Evolutionary conservation across 2,888 invertebrate genomes (phyloP).

Genomic region (Idaea dimidiata): DNA sequence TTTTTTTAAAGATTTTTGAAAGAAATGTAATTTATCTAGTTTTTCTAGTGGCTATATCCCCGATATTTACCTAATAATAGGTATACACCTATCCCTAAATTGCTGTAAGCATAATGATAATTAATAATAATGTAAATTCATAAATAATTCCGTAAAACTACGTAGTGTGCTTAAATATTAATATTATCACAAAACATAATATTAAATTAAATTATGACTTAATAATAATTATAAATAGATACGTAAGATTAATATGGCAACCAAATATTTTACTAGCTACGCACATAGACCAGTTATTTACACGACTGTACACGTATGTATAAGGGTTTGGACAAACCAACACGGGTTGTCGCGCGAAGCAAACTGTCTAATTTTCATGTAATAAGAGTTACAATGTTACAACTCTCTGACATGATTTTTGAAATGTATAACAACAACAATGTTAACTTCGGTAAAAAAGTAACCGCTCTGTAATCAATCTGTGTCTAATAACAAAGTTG

Average conservation of each 20-base stretch:
- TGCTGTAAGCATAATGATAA: neutral
- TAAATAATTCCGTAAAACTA: conserved; percentile 6
- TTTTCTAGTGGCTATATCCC: neutral
- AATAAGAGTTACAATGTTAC: neutral
- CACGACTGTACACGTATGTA: conserved; percentile 32
- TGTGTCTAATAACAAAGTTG: neutral
- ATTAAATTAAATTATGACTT: conserved; percentile 73
- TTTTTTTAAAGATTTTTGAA: neutral
- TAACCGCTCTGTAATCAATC: neutral
- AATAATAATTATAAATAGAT: conserved; percentile 68
- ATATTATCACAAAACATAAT: conserved; percentile 74
- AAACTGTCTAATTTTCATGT: neutral
- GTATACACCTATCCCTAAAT: neutral
- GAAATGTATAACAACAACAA: neutral
- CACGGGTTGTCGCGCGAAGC: neutral
- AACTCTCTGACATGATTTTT: too few relatives aligned
- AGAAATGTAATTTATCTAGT: neutral
- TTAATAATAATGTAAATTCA: neutral
- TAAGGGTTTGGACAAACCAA: neutral
- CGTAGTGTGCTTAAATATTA: conserved; percentile 45
- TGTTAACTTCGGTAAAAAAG: neutral
- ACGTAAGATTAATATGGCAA: conserved; percentile 80
- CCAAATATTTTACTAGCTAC: conserved; percentile 77
- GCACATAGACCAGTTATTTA: conserved; percentile 76
- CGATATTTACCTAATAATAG: neutral